Percentiles rank a stretch among this genome's conserved stretches.
Conservation (phyloP, 92 coral and sea anemone species). For the Epizoanthus rinbou region DNA sequence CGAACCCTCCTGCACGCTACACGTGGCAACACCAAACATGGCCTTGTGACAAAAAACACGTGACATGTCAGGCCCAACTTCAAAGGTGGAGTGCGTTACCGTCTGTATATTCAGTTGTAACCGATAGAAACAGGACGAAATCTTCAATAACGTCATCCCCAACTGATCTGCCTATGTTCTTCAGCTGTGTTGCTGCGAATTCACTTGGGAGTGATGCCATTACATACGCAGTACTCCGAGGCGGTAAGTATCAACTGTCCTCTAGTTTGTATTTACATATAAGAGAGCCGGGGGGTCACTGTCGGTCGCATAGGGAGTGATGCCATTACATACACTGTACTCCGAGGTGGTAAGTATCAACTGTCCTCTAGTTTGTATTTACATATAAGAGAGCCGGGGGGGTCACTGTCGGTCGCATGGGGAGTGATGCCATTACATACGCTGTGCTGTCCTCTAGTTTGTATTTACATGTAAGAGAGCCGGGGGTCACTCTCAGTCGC, state of each 20-base stretch:
- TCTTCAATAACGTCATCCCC: conserved; percentile 16
- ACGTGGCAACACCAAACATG: conserved; percentile 40
- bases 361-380: no score
- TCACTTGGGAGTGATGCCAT: conserved; percentile 36
- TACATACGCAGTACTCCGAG: conserved; percentile 24
- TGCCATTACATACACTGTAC: conserved; percentile 21
- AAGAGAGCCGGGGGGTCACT: neutral
- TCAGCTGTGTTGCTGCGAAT: conserved; percentile 24
- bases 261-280: no score
- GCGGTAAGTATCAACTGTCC: neutral
- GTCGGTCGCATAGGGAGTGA: conserved; percentile 16
- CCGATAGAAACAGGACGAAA: conserved; percentile 10
- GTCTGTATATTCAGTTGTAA: neutral
- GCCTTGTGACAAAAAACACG: conserved; percentile 31
- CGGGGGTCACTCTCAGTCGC: neutral
- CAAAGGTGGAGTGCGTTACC: conserved; percentile 26
- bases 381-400: no score
- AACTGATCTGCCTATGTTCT: conserved; percentile 18
- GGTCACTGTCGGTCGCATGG: conserved; percentile 1
- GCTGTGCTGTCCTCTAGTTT: neutral
- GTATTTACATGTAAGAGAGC: no score
- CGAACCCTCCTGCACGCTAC: conserved; percentile 27
- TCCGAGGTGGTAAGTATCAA: conserved; percentile 21
- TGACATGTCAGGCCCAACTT: conserved; percentile 23
- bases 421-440: conserved; percentile 31